These are phyloP conservation scores for Dipodomys merriami DNA, from an alignment of 2,113 vertebrate genomes.

Conservation along the genomic window DNA sequence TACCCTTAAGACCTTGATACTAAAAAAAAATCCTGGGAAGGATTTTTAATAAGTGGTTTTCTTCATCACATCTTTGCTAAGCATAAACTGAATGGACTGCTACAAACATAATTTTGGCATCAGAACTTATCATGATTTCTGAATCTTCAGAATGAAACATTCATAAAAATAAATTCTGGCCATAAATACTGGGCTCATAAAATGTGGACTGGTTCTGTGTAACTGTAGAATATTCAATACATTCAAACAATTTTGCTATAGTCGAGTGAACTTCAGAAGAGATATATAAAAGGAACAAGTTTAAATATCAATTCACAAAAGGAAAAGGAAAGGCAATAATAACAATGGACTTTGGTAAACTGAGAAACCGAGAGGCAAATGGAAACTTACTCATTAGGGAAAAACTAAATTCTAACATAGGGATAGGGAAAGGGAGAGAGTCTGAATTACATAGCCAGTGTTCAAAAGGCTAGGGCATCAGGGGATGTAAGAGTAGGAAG, in stretches of 20 bases:
- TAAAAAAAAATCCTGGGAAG: neutral
- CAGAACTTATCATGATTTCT: constrained; percentile 60
- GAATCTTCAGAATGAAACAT: constrained; percentile 51
- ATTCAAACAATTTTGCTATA: constrained; percentile 33
- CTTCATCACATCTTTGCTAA: constrained; percentile 59
- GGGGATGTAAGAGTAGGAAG: no score
- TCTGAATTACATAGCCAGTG: neutral
- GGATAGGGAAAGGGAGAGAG: neutral
- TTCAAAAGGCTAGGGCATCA: neutral
- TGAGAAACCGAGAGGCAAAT: neutral
- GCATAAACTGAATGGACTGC: constrained; percentile 53
- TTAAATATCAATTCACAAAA: constrained; percentile 6
- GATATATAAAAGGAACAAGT: neutral
- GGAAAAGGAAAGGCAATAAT: neutral
- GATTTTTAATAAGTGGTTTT: constrained; percentile 66
- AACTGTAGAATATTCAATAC: neutral
- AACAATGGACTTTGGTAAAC: constrained; percentile 35
- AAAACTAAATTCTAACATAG: neutral
- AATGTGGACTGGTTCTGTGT: constrained; percentile 29
- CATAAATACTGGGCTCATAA: constrained; percentile 43
- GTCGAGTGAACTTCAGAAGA: constrained; percentile 22
- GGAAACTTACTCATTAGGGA: neutral
- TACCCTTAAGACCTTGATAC: neutral
- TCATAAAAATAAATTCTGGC: constrained; percentile 70
- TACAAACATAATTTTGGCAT: constrained; percentile 68